A percentile compares a stretch with the other conserved stretches of the same genome.
Evolutionary conservation across 2,113 vertebrate species (phyloP).

Genomic region (Anser brachyrhynchus): DNA sequence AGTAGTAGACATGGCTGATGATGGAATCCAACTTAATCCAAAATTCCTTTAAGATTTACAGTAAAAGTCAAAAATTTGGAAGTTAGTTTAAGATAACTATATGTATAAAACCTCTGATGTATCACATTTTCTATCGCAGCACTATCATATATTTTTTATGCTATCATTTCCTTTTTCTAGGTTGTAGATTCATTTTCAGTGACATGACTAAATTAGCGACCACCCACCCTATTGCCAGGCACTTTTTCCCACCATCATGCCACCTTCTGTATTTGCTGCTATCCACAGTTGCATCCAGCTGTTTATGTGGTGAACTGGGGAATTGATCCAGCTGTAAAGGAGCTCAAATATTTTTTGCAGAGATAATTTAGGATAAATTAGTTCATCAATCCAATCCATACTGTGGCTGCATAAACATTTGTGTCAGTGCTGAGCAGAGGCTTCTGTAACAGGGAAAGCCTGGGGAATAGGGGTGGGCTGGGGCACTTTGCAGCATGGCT

Average conservation of each 20-base stretch:
- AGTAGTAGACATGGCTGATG: neutral
- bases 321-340: constrained; percentile 45
- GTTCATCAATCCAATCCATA: constrained; percentile 62
- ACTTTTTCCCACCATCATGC: neutral
- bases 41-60: neutral
- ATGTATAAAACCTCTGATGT: neutral
- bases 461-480: neutral
- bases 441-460: neutral
- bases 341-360: neutral
- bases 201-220: rapidly evolving
- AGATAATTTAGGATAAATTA: constrained; percentile 44
- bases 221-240: neutral
- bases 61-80: neutral
- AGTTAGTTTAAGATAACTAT: neutral
- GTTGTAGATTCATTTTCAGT: neutral
- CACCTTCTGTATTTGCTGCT: neutral
- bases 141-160: neutral
- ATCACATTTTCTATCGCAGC: neutral
- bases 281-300: constrained; percentile 3
- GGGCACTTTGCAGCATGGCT: neutral
- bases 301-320: neutral
- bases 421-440: neutral
- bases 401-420: constrained; percentile 37
- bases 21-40: neutral
- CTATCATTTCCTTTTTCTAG: neutral